A percentile compares a stretch with the other conserved stretches of the same genome.
Evolutionary conservation across 2,113 vertebrate species (phyloP).

Genomic region (Arizona elegans): DNA sequence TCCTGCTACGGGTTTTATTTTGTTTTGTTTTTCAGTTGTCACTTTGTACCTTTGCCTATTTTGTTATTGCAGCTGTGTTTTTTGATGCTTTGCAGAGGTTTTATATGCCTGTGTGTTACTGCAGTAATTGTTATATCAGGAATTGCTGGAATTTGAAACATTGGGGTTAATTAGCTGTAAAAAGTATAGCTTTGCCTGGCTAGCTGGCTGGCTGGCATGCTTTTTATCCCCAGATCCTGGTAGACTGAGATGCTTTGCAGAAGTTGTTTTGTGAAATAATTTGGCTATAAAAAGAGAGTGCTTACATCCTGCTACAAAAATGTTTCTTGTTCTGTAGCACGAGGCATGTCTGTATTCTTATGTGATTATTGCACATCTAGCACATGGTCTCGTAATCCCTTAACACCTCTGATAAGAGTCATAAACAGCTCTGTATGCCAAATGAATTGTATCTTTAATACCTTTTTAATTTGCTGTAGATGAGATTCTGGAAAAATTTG

Average conservation of each 20-base stretch:
- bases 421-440: background rate
- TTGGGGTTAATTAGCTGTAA: slow-evolving; percentile 26
- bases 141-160: slow-evolving; percentile 32
- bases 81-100: slow-evolving; percentile 61
- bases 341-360: background rate
- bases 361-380: background rate
- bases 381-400: background rate
- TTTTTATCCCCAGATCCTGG: slow-evolving; percentile 36
- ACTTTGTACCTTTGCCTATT: slow-evolving; percentile 56
- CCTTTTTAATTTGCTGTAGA: background rate
- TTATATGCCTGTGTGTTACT: slow-evolving; percentile 52
- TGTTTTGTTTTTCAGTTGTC: slow-evolving; percentile 21
- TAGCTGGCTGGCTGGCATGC: slow-evolving; percentile 56
- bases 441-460: background rate
- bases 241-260: background rate
- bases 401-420: background rate
- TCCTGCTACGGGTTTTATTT: slow-evolving; percentile 46
- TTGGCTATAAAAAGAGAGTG: slow-evolving; percentile 6
- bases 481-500: slow-evolving; percentile 30
- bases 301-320: background rate
- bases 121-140: slow-evolving; percentile 49
- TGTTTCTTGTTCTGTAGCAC: background rate
- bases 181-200: slow-evolving; percentile 56
- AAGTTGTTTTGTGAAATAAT: slow-evolving; percentile 11
- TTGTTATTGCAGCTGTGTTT: slow-evolving; percentile 48